Percentiles rank a stretch among this genome's conserved stretches.
phyloP scores from a whole-genome alignment of 2,113 vertebrate genomes.

The Salminus brasiliensis region DNA sequence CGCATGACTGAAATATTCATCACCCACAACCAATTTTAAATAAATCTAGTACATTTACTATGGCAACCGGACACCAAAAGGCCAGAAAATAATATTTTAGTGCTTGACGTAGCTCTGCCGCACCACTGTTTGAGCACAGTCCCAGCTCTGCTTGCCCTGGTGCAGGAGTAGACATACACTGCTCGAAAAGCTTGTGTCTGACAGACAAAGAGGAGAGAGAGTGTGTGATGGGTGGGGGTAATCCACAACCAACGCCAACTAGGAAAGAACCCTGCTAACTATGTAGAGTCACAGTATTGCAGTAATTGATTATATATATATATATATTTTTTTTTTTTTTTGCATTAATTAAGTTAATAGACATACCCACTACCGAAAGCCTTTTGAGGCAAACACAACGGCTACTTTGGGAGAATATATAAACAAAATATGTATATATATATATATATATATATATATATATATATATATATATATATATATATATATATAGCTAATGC shows the following conservation, averaged over 20 bases:
- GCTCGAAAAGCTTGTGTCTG: slow-evolving; percentile 10
- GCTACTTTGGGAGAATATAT: too few species aligned
- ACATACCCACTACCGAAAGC: too few species aligned
- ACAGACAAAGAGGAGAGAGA: slow-evolving; percentile 25
- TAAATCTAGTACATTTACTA: slow-evolving; percentile 26
- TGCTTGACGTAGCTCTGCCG: too few species aligned
- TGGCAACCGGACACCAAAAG: not conserved
- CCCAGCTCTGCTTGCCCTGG: slow-evolving; percentile 1
- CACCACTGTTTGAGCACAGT: not conserved
- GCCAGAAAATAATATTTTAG: not conserved
- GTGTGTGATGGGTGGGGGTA: slow-evolving; percentile 1
- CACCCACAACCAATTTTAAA: slow-evolving; percentile 3
- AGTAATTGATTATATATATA: not conserved
- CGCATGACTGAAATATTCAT: not conserved
- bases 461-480: too few species aligned
- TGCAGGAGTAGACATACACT: not conserved
- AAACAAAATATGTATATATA: too few species aligned
- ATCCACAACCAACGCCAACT: slow-evolving; percentile 29
- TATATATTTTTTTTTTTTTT: too few species aligned
- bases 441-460: too few species aligned
- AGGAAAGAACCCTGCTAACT: slow-evolving; percentile 16
- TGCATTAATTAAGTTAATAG: not conserved
- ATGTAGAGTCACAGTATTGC: not conserved
- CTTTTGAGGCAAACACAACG: too few species aligned
- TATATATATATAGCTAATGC: too few species aligned